Evolutionary conservation across 2,888 invertebrate genomes (phyloP).

Genomic region (Torymus aiolomorphi): DNA sequence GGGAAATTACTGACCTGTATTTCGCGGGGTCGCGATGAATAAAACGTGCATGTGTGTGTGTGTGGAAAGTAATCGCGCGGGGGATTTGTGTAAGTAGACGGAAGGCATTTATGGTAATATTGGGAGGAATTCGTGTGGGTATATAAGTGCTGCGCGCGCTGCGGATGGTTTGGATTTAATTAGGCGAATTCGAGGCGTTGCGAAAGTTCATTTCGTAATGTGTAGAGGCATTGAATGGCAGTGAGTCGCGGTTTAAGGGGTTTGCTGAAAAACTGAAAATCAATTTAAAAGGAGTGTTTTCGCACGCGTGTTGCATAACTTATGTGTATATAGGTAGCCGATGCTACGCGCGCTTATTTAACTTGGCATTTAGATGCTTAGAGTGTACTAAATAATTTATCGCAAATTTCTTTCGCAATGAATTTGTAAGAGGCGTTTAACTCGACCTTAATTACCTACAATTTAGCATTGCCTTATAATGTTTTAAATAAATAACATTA

Average conservation of each 20-base stretch:
- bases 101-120: constrained; percentile 22
- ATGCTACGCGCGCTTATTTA: not conserved
- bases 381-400: no score
- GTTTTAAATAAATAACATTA: no score
- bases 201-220: constrained; percentile 29
- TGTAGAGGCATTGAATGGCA: no score
- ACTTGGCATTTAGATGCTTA: not conserved
- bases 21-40: not conserved
- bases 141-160: not conserved
- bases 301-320: not conserved
- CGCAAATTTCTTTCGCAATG: no score
- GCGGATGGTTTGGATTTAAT: constrained; percentile 8
- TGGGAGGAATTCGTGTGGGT: constrained; percentile 9
- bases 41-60: not conserved
- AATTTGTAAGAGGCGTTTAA: no score
- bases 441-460: no score
- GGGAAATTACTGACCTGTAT: constrained; percentile 31
- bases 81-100: not conserved
- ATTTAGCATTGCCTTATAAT: no score
- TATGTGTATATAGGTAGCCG: no score
- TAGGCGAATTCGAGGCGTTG: constrained; percentile 26
- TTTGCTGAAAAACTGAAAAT: constrained; percentile 19
- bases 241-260: not conserved
- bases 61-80: no score
- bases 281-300: not conserved